phyloP scores from a whole-genome alignment of 2,113 vertebrate genomes.

The Muntiacus muntjak region DNA sequence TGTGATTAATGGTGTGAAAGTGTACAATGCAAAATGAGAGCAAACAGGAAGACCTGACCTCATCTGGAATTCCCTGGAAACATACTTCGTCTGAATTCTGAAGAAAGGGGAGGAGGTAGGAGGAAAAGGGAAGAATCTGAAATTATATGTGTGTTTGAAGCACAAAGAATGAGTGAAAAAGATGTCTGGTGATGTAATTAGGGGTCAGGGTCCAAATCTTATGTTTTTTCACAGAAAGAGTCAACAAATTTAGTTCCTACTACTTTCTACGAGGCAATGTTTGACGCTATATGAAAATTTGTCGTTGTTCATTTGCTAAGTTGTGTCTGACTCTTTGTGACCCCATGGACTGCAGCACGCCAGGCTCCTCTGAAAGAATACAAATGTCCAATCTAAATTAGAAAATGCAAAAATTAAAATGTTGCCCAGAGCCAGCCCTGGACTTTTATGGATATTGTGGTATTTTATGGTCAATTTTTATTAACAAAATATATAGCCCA shows the following conservation, averaged over 20 bases:
- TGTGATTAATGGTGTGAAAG: conserved; percentile 20
- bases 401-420: not conserved
- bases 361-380: not conserved
- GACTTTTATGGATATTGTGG: not conserved
- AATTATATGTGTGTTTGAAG: not conserved
- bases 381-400: not conserved
- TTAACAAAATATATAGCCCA: not conserved
- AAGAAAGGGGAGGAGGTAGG: not conserved
- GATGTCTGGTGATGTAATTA: not conserved
- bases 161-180: not conserved
- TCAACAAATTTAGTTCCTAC: not conserved
- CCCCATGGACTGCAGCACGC: not conserved
- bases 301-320: not conserved
- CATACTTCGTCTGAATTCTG: not conserved
- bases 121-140: not conserved
- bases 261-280: not conserved
- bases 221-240: conserved; percentile 4
- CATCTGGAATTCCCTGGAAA: not conserved
- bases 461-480: not conserved
- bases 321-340: not conserved
- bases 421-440: not conserved
- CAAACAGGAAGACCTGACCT: not conserved
- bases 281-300: not conserved
- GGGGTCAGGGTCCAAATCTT: not conserved
- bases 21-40: not conserved